phyloP scores from a whole-genome alignment of 1,140 invertebrate species.

The Mycetomoellerius zeteki region DNA sequence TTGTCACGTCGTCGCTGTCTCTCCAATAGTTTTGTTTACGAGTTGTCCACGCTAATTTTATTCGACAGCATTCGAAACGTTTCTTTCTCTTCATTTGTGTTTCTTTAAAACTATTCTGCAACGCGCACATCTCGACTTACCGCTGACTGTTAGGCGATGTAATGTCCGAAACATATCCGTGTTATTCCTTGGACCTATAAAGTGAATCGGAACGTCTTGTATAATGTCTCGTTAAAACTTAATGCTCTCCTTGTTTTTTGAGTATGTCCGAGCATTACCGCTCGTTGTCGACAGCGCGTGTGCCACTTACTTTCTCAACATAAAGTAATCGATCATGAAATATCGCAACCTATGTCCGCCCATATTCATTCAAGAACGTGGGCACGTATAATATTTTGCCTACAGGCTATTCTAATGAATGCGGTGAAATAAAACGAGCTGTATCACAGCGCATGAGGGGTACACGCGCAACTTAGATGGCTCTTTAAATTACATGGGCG shows the following conservation, averaged over 20 bases:
- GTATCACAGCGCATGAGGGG: conserved; percentile 25
- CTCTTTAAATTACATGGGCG: conserved; percentile 75
- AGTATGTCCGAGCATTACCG: conserved; percentile 25
- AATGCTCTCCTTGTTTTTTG: conserved; percentile 19
- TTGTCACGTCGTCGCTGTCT: conserved; percentile 6
- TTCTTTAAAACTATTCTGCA: not conserved
- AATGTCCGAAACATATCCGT: conserved; percentile 19
- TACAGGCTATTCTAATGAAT: conserved; percentile 73
- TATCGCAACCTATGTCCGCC: conserved; percentile 53
- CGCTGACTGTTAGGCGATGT: not conserved
- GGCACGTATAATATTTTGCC: conserved; percentile 65
- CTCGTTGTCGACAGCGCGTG: conserved; percentile 32
- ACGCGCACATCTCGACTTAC: not conserved
- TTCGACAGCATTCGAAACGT: not conserved
- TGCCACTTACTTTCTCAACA: conserved; percentile 29
- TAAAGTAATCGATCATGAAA: conserved; percentile 48
- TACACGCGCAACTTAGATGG: conserved; percentile 62
- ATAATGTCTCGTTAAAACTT: conserved; percentile 10
- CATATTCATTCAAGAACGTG: conserved; percentile 54
- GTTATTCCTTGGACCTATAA: not conserved
- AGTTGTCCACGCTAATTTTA: conserved; percentile 47
- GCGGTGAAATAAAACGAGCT: conserved; percentile 62
- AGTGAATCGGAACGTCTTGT: not conserved
- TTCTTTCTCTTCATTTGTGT: not conserved
- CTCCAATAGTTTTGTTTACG: conserved; percentile 35